Percentiles rank a stretch among this genome's conserved stretches.
These are phyloP conservation scores for Melanotaenia trifasciata DNA, from an alignment of 2,797 vertebrate species.

Conservation along the genomic window DNA sequence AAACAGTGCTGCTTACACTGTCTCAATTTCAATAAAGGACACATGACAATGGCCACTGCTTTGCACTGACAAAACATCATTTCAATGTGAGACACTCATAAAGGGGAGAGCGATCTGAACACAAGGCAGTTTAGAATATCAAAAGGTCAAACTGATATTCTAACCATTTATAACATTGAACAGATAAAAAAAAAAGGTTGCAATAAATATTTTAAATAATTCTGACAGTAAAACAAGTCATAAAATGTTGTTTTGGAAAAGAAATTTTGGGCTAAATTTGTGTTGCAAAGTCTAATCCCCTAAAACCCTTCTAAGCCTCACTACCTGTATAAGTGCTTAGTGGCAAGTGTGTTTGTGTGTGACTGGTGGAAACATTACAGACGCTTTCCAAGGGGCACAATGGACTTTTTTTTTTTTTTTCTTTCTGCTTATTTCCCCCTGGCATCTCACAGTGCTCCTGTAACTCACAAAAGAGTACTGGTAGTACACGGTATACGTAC, in stretches of 20 bases:
- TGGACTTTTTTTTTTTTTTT: conserved; percentile 12
- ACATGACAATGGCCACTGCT: conserved; percentile 63
- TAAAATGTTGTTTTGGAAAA: conserved; percentile 56
- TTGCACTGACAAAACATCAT: conserved; percentile 62
- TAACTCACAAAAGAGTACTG: conserved; percentile 64
- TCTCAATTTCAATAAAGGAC: conserved; percentile 76
- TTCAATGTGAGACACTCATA: conserved; percentile 76
- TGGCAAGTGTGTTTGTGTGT: conserved; percentile 70
- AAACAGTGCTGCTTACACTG: conserved; percentile 84
- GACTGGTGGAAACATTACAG: conserved; percentile 59
- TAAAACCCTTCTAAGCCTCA: conserved; percentile 77
- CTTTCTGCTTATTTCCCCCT: conserved; percentile 58
- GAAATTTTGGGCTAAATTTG: conserved; percentile 73
- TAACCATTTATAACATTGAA: conserved; percentile 72
- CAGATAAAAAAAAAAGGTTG: conserved; percentile 65
- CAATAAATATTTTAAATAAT: conserved; percentile 63
- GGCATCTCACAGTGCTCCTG: conserved; percentile 89
- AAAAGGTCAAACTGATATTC: conserved; percentile 54
- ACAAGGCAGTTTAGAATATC: conserved; percentile 74
- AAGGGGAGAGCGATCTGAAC: conserved; percentile 76
- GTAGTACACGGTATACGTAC: conserved; percentile 74
- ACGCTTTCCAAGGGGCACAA: conserved; percentile 59
- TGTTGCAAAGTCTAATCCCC: conserved; percentile 84
- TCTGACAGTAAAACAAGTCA: conserved; percentile 51
- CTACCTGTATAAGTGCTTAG: conserved; percentile 84